Base-by-base conservation (phyloP, 2,888 invertebrate genomes). In the Megastigmus dorsalis region DNA sequence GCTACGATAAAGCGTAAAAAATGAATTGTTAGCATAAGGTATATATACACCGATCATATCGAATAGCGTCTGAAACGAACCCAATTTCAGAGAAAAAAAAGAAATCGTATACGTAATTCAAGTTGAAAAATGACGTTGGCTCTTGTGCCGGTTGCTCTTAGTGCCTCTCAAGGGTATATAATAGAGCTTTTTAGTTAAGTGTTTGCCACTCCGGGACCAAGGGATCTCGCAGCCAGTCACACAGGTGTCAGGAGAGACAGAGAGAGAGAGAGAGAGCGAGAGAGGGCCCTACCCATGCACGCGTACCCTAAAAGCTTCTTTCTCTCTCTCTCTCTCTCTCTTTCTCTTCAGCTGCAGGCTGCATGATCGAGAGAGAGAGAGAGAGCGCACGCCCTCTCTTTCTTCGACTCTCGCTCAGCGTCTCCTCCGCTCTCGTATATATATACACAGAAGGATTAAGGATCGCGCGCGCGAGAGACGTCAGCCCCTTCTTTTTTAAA, bases 131-230 rank as follows among this genome's bases (percentile, higher is more conserved):
- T 54, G 73, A 67, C 60, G 54, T 43, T 28, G 23, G 10, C 52
- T n/a, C 20, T 28, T 2, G 26, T 4, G 18, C 5, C 23, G 9
- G 20, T 23, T 10, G 13, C 41, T 52, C 65, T 36, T 45, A 26
- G 38, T 52, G 50, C 41, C 69, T 43, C 52, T 70, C 18, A 13
- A 30, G 77, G n/a, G n/a, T n/a, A n/a, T n/a, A 82, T 82, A 84
- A 83, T 84, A 82, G 83, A 79, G 80, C 81, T 81, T 84, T 84
- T 83, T 82, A 81, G 82, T 84, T 81, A 82, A 84, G 84, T 83
- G 85, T 84, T 85, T 82, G 83, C 81, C 83, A 83, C 82, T 82
- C 79, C 62, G 77, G 36, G 43, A 9, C 9, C 10, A 10, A 3
- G 13, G 50, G 54, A 23, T n/a, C 43, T 15, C 45, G 30, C 57